These are phyloP conservation scores for Smutsia temminckii DNA, from an alignment of 2,797 vertebrate genomes.

Conservation along the genomic window DNA sequence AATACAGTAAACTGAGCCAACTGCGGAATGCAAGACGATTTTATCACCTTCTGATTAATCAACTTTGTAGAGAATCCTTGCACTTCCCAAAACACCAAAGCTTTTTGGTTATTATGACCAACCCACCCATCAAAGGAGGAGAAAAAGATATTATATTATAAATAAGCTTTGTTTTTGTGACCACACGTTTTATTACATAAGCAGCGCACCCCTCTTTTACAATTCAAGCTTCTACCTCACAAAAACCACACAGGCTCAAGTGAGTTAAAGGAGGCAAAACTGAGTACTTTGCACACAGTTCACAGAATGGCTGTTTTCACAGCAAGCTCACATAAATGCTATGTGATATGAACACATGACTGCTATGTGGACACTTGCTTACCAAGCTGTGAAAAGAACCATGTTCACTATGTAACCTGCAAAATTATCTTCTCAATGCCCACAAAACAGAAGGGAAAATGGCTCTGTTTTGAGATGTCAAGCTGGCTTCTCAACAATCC, in stretches of 20 bases:
- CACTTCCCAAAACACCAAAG: background rate
- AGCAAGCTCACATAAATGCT: slow-evolving; percentile 62
- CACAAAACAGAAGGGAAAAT: slow-evolving; percentile 19
- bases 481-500: slow-evolving; percentile 30
- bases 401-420: slow-evolving; percentile 49
- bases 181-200: slow-evolving; percentile 53
- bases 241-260: slow-evolving; percentile 58
- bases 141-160: slow-evolving; percentile 22
- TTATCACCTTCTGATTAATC: slow-evolving; percentile 22
- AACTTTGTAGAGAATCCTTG: background rate
- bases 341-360: slow-evolving; percentile 68
- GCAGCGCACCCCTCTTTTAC: background rate
- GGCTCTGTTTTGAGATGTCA: slow-evolving; percentile 25
- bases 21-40: background rate
- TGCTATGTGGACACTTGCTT: slow-evolving; percentile 60
- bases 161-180: slow-evolving; percentile 48
- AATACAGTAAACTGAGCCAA: slow-evolving; percentile 16
- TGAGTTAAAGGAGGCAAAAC: slow-evolving; percentile 48
- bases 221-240: slow-evolving; percentile 51
- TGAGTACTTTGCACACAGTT: slow-evolving; percentile 62
- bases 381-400: slow-evolving; percentile 72
- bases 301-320: slow-evolving; percentile 68
- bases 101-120: slow-evolving; percentile 15
- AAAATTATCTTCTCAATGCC: slow-evolving; percentile 63
- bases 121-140: background rate